Conservation (phyloP, 2,888 invertebrate species). For the Sepioteuthis lessoniana region DNA sequence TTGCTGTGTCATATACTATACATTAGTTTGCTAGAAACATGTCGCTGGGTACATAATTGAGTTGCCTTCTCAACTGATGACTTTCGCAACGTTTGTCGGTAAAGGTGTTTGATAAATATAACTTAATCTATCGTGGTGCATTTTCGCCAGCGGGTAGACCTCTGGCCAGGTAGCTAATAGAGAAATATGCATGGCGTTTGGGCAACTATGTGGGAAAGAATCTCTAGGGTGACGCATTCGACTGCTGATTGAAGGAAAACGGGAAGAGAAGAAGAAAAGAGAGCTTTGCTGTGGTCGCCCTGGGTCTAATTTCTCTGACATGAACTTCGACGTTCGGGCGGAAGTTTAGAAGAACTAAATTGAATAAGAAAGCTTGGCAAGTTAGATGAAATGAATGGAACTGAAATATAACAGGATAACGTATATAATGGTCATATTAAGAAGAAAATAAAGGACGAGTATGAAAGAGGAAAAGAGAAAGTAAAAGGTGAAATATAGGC, state of each 20-base stretch:
- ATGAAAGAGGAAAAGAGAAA: not conserved
- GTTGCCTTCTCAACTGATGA: not conserved
- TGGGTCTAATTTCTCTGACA: not conserved
- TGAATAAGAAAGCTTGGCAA: not conserved
- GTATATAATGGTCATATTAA: not conserved
- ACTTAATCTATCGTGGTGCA: not conserved
- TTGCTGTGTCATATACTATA: not conserved
- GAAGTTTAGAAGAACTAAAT: not conserved
- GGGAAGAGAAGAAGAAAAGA: not conserved
- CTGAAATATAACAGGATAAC: not conserved
- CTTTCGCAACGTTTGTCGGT: not conserved
- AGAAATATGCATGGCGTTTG: not conserved
- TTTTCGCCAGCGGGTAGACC: not conserved
- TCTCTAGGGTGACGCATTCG: not conserved
- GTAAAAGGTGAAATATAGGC: not conserved
- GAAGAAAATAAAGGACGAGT: no score
- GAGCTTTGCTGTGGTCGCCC: not conserved
- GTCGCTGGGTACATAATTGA: not conserved
- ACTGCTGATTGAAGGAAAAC: not conserved
- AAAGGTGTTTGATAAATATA: not conserved
- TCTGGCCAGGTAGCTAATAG: not conserved
- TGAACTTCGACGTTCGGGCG: not conserved
- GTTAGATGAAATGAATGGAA: not conserved
- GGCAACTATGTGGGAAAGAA: not conserved
- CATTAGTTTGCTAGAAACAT: not conserved